Percentiles rank a stretch among this genome's conserved stretches.
phyloP scores from a whole-genome alignment of 2,797 vertebrate genomes.

The Steatocranus sp. region DNA sequence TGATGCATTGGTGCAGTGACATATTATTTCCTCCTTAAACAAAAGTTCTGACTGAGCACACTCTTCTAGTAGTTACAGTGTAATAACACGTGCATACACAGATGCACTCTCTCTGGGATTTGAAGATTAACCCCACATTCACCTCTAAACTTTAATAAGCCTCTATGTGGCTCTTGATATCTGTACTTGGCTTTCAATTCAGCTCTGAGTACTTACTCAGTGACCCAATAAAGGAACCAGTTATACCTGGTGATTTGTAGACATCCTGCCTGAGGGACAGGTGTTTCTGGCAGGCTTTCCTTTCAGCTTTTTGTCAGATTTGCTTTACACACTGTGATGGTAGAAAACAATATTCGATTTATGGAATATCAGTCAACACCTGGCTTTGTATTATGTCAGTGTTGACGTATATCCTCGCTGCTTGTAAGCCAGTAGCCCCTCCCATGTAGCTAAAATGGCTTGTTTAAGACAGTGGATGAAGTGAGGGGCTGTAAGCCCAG shows the following conservation, averaged over 20 bases:
- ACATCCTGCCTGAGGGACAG: not conserved
- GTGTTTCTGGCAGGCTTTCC: not conserved
- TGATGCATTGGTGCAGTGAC: not conserved
- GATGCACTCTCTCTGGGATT: not conserved
- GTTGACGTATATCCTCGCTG: not conserved
- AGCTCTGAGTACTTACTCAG: constrained; percentile 9
- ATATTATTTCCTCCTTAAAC: not conserved
- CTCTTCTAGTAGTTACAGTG: not conserved
- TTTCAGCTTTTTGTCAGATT: constrained; percentile 3
- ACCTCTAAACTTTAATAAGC: not conserved
- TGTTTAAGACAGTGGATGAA: not conserved
- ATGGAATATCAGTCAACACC: not conserved
- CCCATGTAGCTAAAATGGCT: not conserved
- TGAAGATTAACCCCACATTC: constrained; percentile 11
- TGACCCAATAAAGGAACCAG: not conserved
- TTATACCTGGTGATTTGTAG: constrained; percentile 20
- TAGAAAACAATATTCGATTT: not conserved
- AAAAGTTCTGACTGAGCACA: not conserved
- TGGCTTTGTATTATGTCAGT: not conserved
- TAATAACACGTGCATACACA: not conserved
- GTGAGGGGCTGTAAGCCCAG: not conserved
- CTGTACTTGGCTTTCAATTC: not conserved
- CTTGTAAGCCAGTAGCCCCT: not conserved
- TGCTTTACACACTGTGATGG: not conserved
- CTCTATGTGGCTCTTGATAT: constrained; percentile 25